A percentile compares a stretch with the other conserved stretches of the same genome.
Evolutionary conservation across 1,140 invertebrate species (phyloP).

Genomic region (Bombyx mori): DNA sequence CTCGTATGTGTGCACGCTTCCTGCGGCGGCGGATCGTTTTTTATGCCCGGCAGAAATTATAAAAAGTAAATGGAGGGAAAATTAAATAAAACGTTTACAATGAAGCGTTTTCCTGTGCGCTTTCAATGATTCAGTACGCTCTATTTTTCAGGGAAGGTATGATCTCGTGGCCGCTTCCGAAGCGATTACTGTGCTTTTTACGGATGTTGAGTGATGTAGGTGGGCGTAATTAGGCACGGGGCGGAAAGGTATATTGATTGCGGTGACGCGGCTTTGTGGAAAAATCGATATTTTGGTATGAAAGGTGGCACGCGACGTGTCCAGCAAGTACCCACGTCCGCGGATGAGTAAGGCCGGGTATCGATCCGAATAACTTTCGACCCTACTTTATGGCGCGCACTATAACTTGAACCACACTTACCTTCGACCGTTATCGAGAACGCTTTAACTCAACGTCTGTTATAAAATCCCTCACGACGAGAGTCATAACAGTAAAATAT

Average conservation of each 20-base stretch:
- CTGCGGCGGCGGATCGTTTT: conserved; percentile 68
- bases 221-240: conserved; percentile 67
- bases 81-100: conserved; percentile 71
- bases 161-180: conserved; percentile 30
- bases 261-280: conserved; percentile 66
- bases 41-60: conserved; percentile 69
- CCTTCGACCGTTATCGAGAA: conserved; percentile 20
- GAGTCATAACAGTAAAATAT: conserved; percentile 11
- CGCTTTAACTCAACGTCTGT: conserved; percentile 23
- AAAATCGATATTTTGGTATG: conserved; percentile 70
- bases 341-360: conserved; percentile 54
- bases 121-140: conserved; percentile 64
- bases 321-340: conserved; percentile 40
- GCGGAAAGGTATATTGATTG: conserved; percentile 70
- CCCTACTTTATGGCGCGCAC: conserved; percentile 53
- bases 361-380: conserved; percentile 57
- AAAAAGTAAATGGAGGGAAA: conserved; percentile 71
- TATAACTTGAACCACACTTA: conserved; percentile 45
- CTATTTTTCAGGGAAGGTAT: conserved; percentile 56
- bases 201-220: conserved; percentile 63
- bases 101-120: conserved; percentile 68
- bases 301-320: conserved; percentile 65
- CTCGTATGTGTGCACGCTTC: conserved; percentile 54
- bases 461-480: conserved; percentile 24
- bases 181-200: conserved; percentile 57